Conservation (phyloP, 2,888 invertebrate species). For the Sesamia inferens region DNA sequence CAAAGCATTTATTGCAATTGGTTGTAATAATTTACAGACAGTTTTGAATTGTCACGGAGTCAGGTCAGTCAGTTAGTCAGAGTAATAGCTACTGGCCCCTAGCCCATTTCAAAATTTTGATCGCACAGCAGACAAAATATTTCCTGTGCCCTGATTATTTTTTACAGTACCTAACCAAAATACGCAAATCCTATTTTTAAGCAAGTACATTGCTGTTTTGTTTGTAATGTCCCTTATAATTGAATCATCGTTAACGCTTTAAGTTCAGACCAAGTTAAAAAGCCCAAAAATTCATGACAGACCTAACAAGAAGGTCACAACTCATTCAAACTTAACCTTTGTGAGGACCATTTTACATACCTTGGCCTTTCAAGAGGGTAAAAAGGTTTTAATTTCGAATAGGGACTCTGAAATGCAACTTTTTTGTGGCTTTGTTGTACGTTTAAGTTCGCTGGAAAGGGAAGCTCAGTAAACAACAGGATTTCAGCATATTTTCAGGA, state of each 20-base stretch:
- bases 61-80: not conserved
- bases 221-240: conserved; percentile 1
- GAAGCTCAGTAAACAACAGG: conserved; percentile 23
- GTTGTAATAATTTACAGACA: not conserved
- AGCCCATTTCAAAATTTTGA: not conserved
- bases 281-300: not conserved
- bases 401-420: conserved; percentile 36
- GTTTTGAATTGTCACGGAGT: not conserved
- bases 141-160: not conserved
- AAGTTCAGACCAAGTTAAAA: not conserved
- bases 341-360: conserved; percentile 17
- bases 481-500: conserved; percentile 11
- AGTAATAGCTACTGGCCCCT: not conserved
- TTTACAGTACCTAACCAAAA: not conserved
- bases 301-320: not conserved
- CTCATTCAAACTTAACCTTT: conserved; percentile 24
- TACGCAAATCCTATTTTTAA: not conserved
- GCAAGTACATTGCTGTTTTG: conserved; percentile 8
- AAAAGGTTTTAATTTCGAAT: conserved; percentile 29
- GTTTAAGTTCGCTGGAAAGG: conserved; percentile 40
- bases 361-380: conserved; percentile 40
- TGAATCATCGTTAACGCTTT: not conserved
- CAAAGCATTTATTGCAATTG: too few species aligned
- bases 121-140: not conserved
- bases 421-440: conserved; percentile 46